phyloP scores from a whole-genome alignment of 2,797 vertebrate species.

The Coracias cyanogaster region DNA sequence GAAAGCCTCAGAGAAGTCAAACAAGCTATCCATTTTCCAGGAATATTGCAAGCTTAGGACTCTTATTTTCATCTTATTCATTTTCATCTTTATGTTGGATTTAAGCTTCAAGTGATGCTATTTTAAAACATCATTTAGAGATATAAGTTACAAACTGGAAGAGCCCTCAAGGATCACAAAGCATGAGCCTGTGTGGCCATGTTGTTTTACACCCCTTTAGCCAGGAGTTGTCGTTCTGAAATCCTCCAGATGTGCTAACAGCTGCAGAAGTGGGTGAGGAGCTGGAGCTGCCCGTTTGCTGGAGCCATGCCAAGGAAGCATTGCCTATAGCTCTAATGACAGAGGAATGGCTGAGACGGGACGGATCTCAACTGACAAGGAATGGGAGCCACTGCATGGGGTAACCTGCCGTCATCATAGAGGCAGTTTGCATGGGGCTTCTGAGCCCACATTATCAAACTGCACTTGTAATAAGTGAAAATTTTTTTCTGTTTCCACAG shows the following conservation, averaged over 20 bases:
- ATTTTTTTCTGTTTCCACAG: not conserved
- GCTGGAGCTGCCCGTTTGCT: not conserved
- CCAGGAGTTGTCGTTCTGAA: slow-evolving; percentile 23
- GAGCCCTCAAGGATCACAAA: slow-evolving; percentile 4
- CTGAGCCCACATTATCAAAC: not conserved
- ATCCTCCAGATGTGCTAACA: slow-evolving; percentile 56
- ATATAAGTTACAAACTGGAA: not conserved
- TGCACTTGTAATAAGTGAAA: not conserved
- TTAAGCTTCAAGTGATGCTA: not conserved
- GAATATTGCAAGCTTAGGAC: not conserved
- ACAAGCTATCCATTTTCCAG: not conserved
- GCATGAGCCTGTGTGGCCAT: not conserved
- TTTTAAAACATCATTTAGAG: not conserved
- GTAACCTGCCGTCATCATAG: not conserved
- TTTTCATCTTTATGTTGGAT: not conserved
- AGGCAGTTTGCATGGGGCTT: not conserved
- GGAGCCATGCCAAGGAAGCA: not conserved
- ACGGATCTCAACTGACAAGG: not conserved
- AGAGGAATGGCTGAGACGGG: not conserved
- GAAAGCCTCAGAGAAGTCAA: not conserved
- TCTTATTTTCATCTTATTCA: not conserved
- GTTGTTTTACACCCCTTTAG: slow-evolving; percentile 29
- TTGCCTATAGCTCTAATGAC: not conserved
- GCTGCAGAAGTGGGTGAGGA: slow-evolving; percentile 48
- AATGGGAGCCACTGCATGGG: not conserved